Conservation (phyloP, 2,113 vertebrate species). For the Onychostruthus taczanowskii region DNA sequence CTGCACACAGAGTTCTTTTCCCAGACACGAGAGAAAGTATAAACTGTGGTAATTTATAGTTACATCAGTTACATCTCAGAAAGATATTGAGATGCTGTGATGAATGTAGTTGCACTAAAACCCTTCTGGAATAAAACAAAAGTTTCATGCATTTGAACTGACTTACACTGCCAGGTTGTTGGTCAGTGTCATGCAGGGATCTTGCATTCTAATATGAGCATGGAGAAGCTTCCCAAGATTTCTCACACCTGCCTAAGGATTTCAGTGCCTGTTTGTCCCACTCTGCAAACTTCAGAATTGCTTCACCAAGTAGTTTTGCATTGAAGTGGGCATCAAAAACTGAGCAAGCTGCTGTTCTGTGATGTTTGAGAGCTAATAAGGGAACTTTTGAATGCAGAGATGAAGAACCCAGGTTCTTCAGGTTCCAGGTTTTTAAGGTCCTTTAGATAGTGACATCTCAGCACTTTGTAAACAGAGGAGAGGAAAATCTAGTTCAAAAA, state of each 20-base stretch:
- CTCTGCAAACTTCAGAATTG: background rate
- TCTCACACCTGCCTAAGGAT: background rate
- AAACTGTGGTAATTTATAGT: background rate
- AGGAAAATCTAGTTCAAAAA: background rate
- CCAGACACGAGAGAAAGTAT: background rate
- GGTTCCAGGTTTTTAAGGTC: background rate
- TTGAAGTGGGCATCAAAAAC: background rate
- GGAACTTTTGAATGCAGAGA: background rate
- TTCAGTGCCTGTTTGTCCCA: background rate
- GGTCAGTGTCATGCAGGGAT: background rate
- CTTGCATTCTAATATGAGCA: background rate
- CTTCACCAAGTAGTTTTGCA: background rate
- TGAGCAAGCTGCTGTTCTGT: background rate
- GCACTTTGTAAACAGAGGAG: background rate
- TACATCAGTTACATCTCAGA: background rate
- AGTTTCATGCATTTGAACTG: background rate
- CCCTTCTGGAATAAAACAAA: background rate
- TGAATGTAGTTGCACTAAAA: background rate
- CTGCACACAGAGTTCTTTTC: background rate
- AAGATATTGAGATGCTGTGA: background rate
- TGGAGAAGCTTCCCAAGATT: background rate
- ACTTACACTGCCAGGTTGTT: background rate
- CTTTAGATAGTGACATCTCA: background rate
- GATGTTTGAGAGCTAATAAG: background rate
- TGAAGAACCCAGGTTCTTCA: rapidly evolving